Conservation (phyloP, 2,113 vertebrate species). For the Vimba vimba region DNA sequence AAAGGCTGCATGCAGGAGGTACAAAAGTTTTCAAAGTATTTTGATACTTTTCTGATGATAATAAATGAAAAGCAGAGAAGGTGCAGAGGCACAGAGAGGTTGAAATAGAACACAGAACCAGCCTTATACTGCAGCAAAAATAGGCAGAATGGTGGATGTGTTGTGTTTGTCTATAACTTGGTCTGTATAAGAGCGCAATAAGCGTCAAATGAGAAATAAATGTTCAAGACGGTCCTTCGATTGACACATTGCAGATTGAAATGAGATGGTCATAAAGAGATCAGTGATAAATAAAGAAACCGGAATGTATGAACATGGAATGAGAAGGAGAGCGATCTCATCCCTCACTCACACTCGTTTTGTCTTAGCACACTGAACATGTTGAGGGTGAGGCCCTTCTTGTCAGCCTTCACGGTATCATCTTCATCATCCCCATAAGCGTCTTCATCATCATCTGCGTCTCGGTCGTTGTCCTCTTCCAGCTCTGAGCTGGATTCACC, state of each 20-base stretch:
- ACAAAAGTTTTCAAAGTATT: constrained; percentile 5
- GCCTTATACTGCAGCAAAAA: constrained; percentile 65
- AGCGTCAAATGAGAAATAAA: background rate
- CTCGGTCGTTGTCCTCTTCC: constrained; percentile 85
- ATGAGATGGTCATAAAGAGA: constrained; percentile 44
- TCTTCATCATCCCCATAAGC: constrained; percentile 82
- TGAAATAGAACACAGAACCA: constrained; percentile 49
- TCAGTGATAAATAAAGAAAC: constrained; percentile 45
- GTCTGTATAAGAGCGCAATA: background rate
- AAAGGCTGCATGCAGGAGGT: constrained; percentile 53
- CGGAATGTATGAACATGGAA: constrained; percentile 5
- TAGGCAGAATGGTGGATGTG: background rate
- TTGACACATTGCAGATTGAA: constrained; percentile 32
- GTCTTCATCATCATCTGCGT: constrained; percentile 86
- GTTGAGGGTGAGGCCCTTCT: constrained; percentile 71
- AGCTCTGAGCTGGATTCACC: constrained; percentile 86
- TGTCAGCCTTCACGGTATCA: constrained; percentile 58
- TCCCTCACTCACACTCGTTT: constrained; percentile 80
- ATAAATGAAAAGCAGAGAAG: constrained; percentile 46
- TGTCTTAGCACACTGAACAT: constrained; percentile 84
- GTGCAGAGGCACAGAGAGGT: background rate
- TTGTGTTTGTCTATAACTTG: background rate
- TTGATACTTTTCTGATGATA: constrained; percentile 8
- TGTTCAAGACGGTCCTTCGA: background rate
- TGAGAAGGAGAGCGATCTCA: constrained; percentile 23